These are phyloP conservation scores for Falco cherrug DNA, from an alignment of 2,797 vertebrate genomes.

Conservation along the genomic window DNA sequence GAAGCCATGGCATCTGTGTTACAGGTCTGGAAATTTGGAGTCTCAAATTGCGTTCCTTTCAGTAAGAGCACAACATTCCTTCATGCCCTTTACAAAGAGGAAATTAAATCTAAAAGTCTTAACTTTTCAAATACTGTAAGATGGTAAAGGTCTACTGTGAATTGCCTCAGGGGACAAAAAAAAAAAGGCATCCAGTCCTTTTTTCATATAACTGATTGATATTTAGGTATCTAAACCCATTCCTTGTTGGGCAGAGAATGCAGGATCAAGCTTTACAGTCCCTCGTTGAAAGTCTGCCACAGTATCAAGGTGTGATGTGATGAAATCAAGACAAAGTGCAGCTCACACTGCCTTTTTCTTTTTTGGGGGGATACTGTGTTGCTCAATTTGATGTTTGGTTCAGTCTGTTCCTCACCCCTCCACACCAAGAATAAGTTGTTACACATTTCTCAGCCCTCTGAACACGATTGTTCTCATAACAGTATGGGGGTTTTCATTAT, in stretches of 20 bases:
- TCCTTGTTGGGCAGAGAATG: background rate
- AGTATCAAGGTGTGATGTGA: background rate
- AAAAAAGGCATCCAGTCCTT: background rate
- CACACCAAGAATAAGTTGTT: background rate
- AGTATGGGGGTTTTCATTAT: background rate
- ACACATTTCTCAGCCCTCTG: background rate
- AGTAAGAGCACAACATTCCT: background rate
- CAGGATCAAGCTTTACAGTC: background rate
- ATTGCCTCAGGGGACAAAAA: background rate
- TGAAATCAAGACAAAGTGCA: background rate
- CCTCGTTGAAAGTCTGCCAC: background rate
- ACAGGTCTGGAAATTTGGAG: background rate
- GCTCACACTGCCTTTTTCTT: background rate
- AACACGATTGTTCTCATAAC: background rate
- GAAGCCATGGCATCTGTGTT: background rate
- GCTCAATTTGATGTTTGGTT: background rate
- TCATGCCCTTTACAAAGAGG: background rate
- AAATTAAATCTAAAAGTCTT: slow-evolving; percentile 19
- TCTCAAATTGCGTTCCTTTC: background rate
- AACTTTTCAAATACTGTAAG: background rate
- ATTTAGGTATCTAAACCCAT: background rate
- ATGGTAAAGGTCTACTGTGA: background rate
- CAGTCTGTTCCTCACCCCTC: background rate
- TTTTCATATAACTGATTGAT: background rate
- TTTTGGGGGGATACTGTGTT: background rate